These are phyloP conservation scores for Platichthys stellatus DNA, from an alignment of 2,113 vertebrate species.

Conservation along the genomic window DNA sequence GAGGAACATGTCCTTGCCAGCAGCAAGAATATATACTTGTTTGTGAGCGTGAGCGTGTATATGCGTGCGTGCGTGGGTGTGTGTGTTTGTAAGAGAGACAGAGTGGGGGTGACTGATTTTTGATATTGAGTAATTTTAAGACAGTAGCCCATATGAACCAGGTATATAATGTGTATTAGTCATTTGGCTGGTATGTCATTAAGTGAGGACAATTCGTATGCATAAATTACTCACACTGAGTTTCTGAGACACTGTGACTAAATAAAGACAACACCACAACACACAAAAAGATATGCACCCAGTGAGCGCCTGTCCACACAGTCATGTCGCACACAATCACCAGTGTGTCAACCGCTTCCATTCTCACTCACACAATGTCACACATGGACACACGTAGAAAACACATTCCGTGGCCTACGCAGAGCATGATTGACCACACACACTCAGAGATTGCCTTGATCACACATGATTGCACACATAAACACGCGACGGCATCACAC, in stretches of 20 bases:
- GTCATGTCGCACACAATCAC: conserved; percentile 32
- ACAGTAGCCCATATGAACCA: not conserved
- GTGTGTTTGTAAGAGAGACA: not conserved
- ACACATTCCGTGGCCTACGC: not conserved
- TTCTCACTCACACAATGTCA: no score
- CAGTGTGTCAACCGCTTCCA: conserved; percentile 30
- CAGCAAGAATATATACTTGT: not conserved
- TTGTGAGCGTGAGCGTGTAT: not conserved
- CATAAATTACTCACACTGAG: conserved; percentile 38
- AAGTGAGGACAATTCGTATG: not conserved
- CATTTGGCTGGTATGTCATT: conserved; percentile 4
- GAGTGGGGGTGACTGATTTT: not conserved
- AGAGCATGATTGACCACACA: conserved; percentile 1
- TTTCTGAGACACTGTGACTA: conserved; percentile 20
- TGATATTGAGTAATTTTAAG: not conserved
- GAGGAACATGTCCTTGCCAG: conserved; percentile 19
- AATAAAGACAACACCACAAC: conserved; percentile 36
- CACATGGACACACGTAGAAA: not conserved
- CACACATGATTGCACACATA: conserved; percentile 19
- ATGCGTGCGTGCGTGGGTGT: not conserved
- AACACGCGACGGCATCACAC: not conserved
- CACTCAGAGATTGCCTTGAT: conserved; percentile 1
- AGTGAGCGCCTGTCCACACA: conserved; percentile 19
- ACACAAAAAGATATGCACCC: conserved; percentile 16
- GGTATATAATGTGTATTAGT: conserved; percentile 1